Conservation (phyloP, 2,888 invertebrate species). For the Epistrophe grossulariae region DNA sequence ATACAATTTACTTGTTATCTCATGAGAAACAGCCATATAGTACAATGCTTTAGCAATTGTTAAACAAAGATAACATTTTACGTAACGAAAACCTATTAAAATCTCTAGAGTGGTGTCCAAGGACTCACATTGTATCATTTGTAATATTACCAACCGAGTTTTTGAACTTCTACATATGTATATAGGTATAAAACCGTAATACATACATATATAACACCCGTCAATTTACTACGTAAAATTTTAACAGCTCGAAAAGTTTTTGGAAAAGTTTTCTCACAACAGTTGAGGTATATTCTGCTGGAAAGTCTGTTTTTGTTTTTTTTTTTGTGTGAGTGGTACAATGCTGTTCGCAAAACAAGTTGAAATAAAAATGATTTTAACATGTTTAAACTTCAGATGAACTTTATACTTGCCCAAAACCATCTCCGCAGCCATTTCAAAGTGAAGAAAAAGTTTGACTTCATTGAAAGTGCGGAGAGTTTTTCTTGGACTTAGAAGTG, state of each 20-base stretch:
- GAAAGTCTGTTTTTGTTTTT: neutral
- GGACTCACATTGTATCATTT: slow-evolving; percentile 75
- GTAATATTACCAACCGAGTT: slow-evolving; percentile 48
- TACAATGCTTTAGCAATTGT: slow-evolving; percentile 71
- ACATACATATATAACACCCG: slow-evolving; percentile 2
- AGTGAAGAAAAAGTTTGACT: slow-evolving; percentile 51
- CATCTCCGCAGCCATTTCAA: neutral
- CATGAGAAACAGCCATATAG: slow-evolving; percentile 67
- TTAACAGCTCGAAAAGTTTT: slow-evolving; percentile 44
- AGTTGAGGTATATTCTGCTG: slow-evolving; percentile 21
- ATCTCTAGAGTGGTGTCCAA: slow-evolving; percentile 73
- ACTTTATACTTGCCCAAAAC: slow-evolving; percentile 39
- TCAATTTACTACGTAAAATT: slow-evolving; percentile 53
- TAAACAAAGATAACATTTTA: slow-evolving; percentile 72
- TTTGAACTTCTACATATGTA: slow-evolving; percentile 22
- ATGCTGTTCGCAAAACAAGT: slow-evolving; percentile 54
- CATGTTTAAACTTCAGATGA: slow-evolving; percentile 73
- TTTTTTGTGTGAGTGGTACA: slow-evolving; percentile 19
- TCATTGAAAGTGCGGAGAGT: slow-evolving; percentile 43
- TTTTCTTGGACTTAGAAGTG: slow-evolving; percentile 32
- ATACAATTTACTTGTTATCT: slow-evolving; percentile 75
- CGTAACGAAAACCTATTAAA: slow-evolving; percentile 74
- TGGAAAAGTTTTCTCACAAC: slow-evolving; percentile 23
- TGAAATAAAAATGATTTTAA: slow-evolving; percentile 70
- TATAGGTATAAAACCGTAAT: neutral